Evolutionary conservation across 2,888 invertebrate genomes (phyloP), one percentile per base, ranked within the genome.

Genomic region (Agriopis marginaria): DNA sequence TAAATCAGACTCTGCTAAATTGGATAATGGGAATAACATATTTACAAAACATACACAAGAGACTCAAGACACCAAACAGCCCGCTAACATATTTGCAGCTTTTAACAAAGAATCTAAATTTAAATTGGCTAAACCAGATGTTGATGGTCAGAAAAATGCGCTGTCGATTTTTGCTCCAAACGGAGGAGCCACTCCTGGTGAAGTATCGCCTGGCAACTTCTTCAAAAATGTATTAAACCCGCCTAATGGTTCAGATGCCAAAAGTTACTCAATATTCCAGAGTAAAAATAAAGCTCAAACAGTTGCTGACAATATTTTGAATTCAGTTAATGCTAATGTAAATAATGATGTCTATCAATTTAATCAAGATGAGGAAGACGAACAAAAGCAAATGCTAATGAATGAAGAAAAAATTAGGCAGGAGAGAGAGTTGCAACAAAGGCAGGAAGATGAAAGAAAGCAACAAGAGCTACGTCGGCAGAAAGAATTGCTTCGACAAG

Each of bases 211-310:
- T 9, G 86, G 89, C 10, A 90, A 81, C 70, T 82, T 93, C 68
- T 94, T 93, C 69, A 93, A 93, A 83, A 90, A 82, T 71, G 90
- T 88, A 10, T 50, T 82, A 17, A 80, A 78, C 56, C 79, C 82
- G 11, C 75, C 78, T 10, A 87, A 84, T 71, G 83, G 78, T 10
- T 53, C 82, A 7, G 86, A 86, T 47, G 63, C 74, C n/a, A 87
- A 87, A 72, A 66, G 68, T 62, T 90, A 87, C 77, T 85, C 87
- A 44, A 89, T 91, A 81, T 92, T 92, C 74, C 86, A 87, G 78
- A 89, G 79, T 66, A 93, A 92, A 84, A 92, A 90, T 77, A 91
- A 89, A 79, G 83, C 83, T 44, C 84, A 85, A 60, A 82, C 89
- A 40, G 89, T 89, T 14, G 89, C 90, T 66, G 88, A 89, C 74